A percentile compares a stretch with the other conserved stretches of the same genome.
These are phyloP conservation scores for Eilema depressum DNA, from an alignment of 2,888 invertebrate genomes.

Conservation along the genomic window DNA sequence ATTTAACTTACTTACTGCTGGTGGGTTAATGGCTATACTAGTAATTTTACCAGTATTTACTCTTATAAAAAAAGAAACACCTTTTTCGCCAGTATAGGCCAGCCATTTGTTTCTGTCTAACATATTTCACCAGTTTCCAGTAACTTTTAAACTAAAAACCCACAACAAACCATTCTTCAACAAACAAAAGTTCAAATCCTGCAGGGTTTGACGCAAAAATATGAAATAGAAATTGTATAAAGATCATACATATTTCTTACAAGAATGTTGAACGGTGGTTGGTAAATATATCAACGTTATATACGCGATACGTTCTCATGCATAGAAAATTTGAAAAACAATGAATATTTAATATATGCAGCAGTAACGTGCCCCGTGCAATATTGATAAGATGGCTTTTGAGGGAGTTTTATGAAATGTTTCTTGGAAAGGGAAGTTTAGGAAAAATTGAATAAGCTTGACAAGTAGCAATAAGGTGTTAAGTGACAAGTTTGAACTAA, in stretches of 20 bases:
- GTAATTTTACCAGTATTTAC: too few species aligned
- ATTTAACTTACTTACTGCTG: too few species aligned
- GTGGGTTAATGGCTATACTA: too few species aligned
- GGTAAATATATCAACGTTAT: conserved; percentile 46
- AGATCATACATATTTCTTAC: conserved; percentile 42
- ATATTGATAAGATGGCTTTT: conserved; percentile 30
- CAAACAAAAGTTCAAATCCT: not conserved
- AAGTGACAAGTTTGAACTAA: too few species aligned
- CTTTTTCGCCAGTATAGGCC: too few species aligned
- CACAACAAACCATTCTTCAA: not conserved
- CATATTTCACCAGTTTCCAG: not conserved
- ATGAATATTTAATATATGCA: conserved; percentile 50
- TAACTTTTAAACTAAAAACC: not conserved
- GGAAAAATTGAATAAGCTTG: too few species aligned
- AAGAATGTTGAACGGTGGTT: conserved; percentile 27
- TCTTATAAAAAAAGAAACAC: too few species aligned
- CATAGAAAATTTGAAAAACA: conserved; percentile 51
- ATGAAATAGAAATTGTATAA: conserved; percentile 22
- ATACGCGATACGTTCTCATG: conserved; percentile 41
- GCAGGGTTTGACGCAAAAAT: conserved; percentile 1
- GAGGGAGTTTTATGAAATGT: not conserved
- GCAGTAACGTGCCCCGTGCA: conserved; percentile 26
- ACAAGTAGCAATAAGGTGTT: too few species aligned
- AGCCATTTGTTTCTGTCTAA: too few species aligned
- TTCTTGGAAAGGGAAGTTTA: not conserved